Conservation (phyloP, 2,797 vertebrate species). For the Intellagama lesueurii region DNA sequence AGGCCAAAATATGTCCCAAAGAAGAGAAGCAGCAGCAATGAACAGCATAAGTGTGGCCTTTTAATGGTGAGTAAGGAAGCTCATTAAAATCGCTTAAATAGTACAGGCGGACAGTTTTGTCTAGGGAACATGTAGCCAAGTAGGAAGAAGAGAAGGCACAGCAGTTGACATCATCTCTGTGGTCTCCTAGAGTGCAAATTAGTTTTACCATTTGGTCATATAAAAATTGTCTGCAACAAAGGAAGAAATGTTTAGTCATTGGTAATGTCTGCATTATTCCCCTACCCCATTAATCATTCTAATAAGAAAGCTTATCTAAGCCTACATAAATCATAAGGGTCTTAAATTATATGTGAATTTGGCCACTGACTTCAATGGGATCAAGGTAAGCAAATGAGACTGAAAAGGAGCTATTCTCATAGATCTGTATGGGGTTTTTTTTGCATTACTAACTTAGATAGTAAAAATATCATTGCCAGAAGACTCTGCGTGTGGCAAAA, state of each 20-base stretch:
- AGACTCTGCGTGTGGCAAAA: too few species aligned
- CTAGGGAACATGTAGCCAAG: conserved; percentile 92
- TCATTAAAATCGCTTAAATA: conserved; percentile 82
- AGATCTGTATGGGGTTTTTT: too few species aligned
- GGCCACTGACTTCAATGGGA: not conserved
- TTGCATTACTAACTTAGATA: too few species aligned
- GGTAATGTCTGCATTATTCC: not conserved
- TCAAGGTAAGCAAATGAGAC: not conserved
- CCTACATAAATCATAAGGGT: not conserved
- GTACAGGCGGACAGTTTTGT: conserved; percentile 92
- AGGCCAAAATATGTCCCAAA: conserved; percentile 87
- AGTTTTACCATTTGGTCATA: conserved; percentile 85
- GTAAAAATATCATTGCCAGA: too few species aligned
- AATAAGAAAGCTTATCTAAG: not conserved
- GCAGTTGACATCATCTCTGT: conserved; percentile 91
- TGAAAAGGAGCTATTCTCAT: not conserved
- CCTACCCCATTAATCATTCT: not conserved
- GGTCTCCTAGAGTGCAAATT: conserved; percentile 86
- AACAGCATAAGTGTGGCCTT: conserved; percentile 89
- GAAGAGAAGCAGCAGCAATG: conserved; percentile 95
- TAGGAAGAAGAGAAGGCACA: conserved; percentile 87
- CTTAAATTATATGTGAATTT: not conserved
- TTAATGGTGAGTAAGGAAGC: conserved; percentile 88
- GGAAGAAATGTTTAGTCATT: conserved; percentile 17
- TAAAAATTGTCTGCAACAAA: conserved; percentile 73